These are phyloP conservation scores for Capitulum mitella DNA, from an alignment of 2,888 invertebrate species.

Conservation along the genomic window DNA sequence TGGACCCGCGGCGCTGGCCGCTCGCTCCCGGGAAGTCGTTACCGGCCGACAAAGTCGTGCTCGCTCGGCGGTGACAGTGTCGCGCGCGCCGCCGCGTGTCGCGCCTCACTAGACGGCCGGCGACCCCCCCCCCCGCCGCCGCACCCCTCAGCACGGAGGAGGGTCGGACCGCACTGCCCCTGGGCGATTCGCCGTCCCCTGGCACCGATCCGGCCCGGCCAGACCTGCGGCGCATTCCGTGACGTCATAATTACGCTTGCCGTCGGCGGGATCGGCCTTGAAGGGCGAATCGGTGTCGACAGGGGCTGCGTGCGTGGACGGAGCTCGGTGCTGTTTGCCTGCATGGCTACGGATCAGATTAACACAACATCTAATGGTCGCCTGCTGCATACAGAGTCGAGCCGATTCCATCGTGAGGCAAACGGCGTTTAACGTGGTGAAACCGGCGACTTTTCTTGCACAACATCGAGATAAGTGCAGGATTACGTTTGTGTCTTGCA, in stretches of 20 bases:
- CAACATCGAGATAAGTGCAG: too few species aligned
- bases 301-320: background rate
- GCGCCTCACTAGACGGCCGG: background rate
- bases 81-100: background rate
- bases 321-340: background rate
- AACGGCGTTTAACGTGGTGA: too few species aligned
- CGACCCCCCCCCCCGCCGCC: too few species aligned
- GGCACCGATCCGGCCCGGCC: too few species aligned
- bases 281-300: background rate
- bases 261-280: background rate
- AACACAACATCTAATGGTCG: background rate
- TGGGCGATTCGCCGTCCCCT: too few species aligned
- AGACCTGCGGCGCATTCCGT: too few species aligned
- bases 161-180: too few species aligned
- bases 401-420: too few species aligned
- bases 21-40: background rate
- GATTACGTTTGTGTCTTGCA: too few species aligned
- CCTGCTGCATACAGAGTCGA: background rate
- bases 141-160: too few species aligned
- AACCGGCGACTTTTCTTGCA: too few species aligned
- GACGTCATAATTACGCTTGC: background rate
- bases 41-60: background rate
- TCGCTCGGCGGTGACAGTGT: background rate
- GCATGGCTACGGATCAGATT: background rate
- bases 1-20: too few species aligned